Conservation (phyloP, 1,140 invertebrate species). For the Drosophila nigromelanica region DNA sequence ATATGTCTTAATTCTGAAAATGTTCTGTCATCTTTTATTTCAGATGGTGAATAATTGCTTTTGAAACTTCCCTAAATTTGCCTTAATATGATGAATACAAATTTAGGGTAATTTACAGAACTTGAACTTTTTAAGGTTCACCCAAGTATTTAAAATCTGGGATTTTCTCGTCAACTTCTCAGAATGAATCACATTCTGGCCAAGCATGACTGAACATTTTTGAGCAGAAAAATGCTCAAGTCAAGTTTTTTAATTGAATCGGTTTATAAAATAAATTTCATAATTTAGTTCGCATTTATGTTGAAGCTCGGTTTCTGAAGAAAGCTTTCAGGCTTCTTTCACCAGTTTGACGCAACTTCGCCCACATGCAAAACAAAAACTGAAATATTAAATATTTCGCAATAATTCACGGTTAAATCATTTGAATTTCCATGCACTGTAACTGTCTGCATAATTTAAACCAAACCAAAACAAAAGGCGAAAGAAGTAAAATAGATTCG, state of each 20-base stretch:
- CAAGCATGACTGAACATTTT: conserved; percentile 15
- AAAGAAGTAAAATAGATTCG: conserved; percentile 32
- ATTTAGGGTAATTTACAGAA: neutral
- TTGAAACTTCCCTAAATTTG: no score
- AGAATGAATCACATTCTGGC: conserved; percentile 21
- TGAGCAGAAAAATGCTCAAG: conserved; percentile 1
- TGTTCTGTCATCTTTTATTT: neutral
- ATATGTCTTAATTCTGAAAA: neutral
- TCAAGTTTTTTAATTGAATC: conserved; percentile 9
- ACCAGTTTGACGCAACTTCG: conserved; percentile 19
- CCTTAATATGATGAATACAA: neutral
- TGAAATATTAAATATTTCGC: conserved; percentile 15
- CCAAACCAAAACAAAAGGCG: conserved; percentile 18
- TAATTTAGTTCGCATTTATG: neutral
- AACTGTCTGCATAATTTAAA: conserved; percentile 33
- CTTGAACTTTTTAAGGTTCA: no score
- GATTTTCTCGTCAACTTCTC: conserved; percentile 16
- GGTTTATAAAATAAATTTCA: neutral
- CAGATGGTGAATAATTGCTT: no score
- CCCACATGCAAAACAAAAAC: conserved; percentile 9
- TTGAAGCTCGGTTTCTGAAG: conserved; percentile 18
- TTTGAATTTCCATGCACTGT: conserved; percentile 32
- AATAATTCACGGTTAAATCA: conserved; percentile 38
- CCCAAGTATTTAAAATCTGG: neutral
- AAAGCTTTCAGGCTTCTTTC: conserved; percentile 18